Conservation (phyloP, 2,888 invertebrate genomes). For the Isoperla grammatica region DNA sequence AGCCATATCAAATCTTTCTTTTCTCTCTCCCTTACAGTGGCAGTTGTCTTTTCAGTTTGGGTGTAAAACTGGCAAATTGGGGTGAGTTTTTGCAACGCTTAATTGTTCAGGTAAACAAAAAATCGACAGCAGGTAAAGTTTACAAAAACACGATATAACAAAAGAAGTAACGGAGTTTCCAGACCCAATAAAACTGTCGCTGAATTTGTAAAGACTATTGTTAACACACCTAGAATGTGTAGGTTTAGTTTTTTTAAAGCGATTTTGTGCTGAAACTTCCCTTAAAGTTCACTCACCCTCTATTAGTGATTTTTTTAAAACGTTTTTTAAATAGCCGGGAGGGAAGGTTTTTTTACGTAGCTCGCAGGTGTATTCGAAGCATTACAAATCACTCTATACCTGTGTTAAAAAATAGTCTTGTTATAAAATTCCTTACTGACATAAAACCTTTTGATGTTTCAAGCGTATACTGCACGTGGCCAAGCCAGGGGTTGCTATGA, state of each 20-base stretch:
- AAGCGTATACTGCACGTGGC: too few relatives aligned
- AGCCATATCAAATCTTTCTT: too few relatives aligned
- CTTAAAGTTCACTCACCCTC: conserved; percentile 4
- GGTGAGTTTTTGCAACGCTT: conserved; percentile 5
- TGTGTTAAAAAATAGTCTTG: too few relatives aligned
- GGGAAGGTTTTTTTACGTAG: too few relatives aligned
- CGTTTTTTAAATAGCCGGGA: too few relatives aligned
- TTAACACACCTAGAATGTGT: neutral
- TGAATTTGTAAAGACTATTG: conserved; percentile 1
- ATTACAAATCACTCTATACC: too few relatives aligned
- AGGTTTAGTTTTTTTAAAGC: neutral
- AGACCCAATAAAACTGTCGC: conserved; percentile 9
- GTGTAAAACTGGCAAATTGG: conserved; percentile 17
- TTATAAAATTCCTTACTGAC: too few relatives aligned
- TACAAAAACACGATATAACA: neutral
- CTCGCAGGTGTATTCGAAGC: too few relatives aligned
- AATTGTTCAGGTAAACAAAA: neutral
- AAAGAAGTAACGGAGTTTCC: neutral
- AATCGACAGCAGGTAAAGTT: neutral
- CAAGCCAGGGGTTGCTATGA: too few relatives aligned
- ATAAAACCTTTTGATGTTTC: too few relatives aligned
- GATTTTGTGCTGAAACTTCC: conserved; percentile 2
- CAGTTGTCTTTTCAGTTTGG: conserved; percentile 9
- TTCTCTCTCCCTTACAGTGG: neutral
- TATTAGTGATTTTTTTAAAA: neutral